phyloP scores from a whole-genome alignment of 2,797 vertebrate species.

The Etheostoma perlongum region DNA sequence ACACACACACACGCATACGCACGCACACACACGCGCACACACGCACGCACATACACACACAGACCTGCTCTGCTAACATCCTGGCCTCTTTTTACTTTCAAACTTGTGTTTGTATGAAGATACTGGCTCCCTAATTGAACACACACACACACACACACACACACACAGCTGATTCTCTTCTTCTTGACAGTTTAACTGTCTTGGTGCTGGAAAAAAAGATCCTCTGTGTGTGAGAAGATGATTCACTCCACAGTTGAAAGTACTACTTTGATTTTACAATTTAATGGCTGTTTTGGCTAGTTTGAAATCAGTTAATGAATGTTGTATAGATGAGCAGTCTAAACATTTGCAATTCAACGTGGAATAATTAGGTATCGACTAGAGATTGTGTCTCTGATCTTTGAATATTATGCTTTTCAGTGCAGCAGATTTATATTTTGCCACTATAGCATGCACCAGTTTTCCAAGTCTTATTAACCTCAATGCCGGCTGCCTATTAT shows the following conservation, averaged over 20 bases:
- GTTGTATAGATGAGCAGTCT: background rate
- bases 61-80: slow-evolving; percentile 59
- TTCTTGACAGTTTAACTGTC: slow-evolving; percentile 56
- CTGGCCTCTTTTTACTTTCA: slow-evolving; percentile 69
- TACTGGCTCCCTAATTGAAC: slow-evolving; percentile 45
- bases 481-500: background rate
- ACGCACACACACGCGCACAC: slow-evolving; percentile 15
- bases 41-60: slow-evolving; percentile 4
- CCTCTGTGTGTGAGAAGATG: slow-evolving; percentile 19
- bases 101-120: slow-evolving; percentile 48
- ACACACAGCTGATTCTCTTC: slow-evolving; percentile 44
- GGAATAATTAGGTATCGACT: background rate
- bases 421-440: background rate
- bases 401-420: background rate
- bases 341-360: slow-evolving; percentile 2
- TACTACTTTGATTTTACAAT: slow-evolving; percentile 5
- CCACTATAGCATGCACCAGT: background rate
- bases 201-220: slow-evolving; percentile 22
- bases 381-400: background rate
- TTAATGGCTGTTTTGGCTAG: background rate
- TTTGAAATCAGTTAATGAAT: slow-evolving; percentile 8
- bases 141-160: slow-evolving; percentile 9
- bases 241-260: slow-evolving; percentile 24
- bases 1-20: slow-evolving; percentile 15
- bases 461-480: background rate